Conservation (phyloP, 2,888 invertebrate species). For the Scaptomyza parva region DNA sequence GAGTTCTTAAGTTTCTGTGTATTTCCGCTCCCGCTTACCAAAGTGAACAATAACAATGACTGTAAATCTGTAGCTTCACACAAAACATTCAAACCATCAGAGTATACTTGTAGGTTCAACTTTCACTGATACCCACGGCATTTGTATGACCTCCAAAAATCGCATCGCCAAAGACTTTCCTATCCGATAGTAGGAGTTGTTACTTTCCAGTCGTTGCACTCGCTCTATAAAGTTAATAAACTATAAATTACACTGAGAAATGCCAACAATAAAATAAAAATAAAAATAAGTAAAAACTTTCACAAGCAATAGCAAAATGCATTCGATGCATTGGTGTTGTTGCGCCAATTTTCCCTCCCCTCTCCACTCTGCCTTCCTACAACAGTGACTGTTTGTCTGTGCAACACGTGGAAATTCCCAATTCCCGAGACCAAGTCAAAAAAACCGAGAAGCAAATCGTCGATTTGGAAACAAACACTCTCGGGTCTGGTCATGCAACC, state of each 20-base stretch:
- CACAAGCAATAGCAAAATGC: conserved; percentile 56
- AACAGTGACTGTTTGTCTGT: conserved; percentile 51
- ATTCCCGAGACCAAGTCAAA: conserved; percentile 25
- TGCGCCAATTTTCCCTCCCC: conserved; percentile 67
- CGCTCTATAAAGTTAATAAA: conserved; percentile 78
- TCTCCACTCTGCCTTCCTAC: not conserved
- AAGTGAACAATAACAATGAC: not conserved
- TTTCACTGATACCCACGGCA: conserved; percentile 77
- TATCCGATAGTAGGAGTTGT: conserved; percentile 16
- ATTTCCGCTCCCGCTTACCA: not conserved
- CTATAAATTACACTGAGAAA: conserved; percentile 74
- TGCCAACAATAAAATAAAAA: conserved; percentile 58
- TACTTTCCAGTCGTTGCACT: conserved; percentile 74
- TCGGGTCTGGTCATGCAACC: conserved; percentile 37
- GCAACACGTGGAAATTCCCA: conserved; percentile 76
- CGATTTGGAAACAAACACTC: conserved; percentile 44
- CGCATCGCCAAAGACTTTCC: conserved; percentile 10
- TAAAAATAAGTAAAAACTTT: conserved; percentile 53
- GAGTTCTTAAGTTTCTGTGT: not conserved
- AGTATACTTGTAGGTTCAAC: conserved; percentile 26
- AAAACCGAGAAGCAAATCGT: conserved; percentile 19
- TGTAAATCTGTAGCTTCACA: not conserved
- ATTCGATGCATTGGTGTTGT: conserved; percentile 34
- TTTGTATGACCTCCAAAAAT: conserved; percentile 70
- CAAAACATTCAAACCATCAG: not conserved